phyloP scores from a whole-genome alignment of 2,888 invertebrate species.

The Euclidia mi region DNA sequence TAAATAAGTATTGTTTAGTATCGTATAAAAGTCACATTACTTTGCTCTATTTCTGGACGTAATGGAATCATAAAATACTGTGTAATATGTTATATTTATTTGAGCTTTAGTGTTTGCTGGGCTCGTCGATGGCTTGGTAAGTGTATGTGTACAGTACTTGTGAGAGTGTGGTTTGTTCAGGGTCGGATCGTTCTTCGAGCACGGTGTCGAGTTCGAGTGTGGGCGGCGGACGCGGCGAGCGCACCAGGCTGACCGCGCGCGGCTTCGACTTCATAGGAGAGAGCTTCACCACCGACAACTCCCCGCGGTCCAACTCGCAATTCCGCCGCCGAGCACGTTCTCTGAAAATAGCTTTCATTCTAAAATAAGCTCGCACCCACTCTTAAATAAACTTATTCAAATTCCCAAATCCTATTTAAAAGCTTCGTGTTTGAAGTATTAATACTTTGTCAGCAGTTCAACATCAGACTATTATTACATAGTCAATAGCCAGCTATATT shows the following conservation, averaged over 20 bases:
- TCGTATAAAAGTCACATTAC: conserved; percentile 17
- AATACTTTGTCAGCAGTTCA: not conserved
- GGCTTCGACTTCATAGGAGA: conserved; percentile 79
- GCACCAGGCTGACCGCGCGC: conserved; percentile 80
- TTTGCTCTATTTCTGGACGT: conserved; percentile 32
- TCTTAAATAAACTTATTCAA: not conserved
- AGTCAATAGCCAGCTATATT: too few relatives aligned
- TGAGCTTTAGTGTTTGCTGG: conserved; percentile 17
- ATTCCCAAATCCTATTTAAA: not conserved
- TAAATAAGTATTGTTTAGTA: conserved; percentile 20
- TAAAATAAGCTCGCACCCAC: not conserved
- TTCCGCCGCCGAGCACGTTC: conserved; percentile 95
- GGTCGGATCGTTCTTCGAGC: conserved; percentile 95
- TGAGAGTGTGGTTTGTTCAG: conserved; percentile 91
- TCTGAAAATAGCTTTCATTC: conserved; percentile 70
- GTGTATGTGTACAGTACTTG: conserved; percentile 77
- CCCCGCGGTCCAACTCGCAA: conserved; percentile 95
- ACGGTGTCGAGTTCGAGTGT: conserved; percentile 95
- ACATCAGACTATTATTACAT: not conserved
- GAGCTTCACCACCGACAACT: conserved; percentile 94
- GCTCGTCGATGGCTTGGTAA: too few relatives aligned
- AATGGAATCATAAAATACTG: conserved; percentile 22
- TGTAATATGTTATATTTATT: conserved; percentile 29
- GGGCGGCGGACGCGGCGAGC: conserved; percentile 93
- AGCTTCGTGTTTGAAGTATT: not conserved